These are phyloP conservation scores for Coranthus polyacanthus DNA, from an alignment of 2,797 vertebrate species.

Conservation along the genomic window DNA sequence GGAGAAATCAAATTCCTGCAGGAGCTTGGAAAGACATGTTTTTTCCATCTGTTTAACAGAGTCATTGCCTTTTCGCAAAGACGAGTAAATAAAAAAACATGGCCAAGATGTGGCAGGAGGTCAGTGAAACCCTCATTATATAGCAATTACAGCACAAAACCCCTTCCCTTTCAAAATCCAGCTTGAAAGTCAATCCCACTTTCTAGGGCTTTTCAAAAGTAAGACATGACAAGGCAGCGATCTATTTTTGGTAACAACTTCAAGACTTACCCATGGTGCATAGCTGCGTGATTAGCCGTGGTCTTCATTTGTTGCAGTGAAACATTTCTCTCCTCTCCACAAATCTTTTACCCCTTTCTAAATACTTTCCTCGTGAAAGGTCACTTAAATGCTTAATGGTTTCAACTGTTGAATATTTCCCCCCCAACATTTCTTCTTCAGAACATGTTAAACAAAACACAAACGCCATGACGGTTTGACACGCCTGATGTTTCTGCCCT, in stretches of 20 bases:
- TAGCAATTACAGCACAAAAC: conserved; percentile 87
- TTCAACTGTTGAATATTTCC: conserved; percentile 25
- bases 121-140: conserved; percentile 89
- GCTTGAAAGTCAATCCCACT: conserved; percentile 81
- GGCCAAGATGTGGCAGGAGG: conserved; percentile 86
- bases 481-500: conserved; percentile 4
- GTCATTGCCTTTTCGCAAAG: conserved; percentile 83
- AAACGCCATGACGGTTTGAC: conserved; percentile 24
- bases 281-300: conserved; percentile 39
- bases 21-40: conserved; percentile 87
- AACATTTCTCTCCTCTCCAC: conserved; percentile 46
- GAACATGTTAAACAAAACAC: conserved; percentile 39
- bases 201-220: conserved; percentile 75
- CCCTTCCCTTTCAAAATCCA: conserved; percentile 79
- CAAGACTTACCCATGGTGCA: conserved; percentile 60
- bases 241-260: conserved; percentile 67
- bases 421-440: conserved; percentile 1
- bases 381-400: conserved; percentile 32
- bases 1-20: conserved; percentile 89
- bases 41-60: conserved; percentile 92
- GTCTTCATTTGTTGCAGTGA: conserved; percentile 34
- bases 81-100: conserved; percentile 91
- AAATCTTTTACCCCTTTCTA: conserved; percentile 39
- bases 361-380: conserved; percentile 42
- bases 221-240: conserved; percentile 75